Conservation (phyloP, 2,888 invertebrate species). For the Ectobius pallidus region DNA sequence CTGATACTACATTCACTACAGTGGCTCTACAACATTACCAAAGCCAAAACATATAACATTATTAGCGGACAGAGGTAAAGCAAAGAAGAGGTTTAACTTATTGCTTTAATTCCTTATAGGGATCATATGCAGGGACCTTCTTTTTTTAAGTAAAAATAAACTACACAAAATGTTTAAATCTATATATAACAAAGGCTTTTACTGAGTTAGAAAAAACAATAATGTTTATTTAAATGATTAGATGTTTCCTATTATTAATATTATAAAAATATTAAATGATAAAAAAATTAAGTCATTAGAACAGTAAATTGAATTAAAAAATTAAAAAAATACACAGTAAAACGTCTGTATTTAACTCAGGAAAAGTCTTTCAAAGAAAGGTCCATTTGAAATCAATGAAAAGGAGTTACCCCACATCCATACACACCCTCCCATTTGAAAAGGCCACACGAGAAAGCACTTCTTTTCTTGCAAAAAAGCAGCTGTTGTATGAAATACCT, state of each 20-base stretch:
- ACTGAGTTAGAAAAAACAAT: conserved; percentile 22
- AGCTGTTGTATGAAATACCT: neutral
- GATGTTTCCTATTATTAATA: too few relatives aligned
- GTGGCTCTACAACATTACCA: conserved; percentile 20
- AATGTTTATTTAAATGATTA: neutral
- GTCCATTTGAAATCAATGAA: conserved; percentile 23
- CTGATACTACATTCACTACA: conserved; percentile 25
- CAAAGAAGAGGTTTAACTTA: conserved; percentile 13
- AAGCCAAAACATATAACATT: conserved; percentile 28
- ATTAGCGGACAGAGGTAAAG: conserved; percentile 28
- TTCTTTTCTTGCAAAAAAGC: neutral
- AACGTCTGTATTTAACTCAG: conserved; percentile 24
- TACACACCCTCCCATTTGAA: conserved; percentile 7
- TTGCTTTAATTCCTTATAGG: conserved; percentile 17
- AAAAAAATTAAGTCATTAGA: too few relatives aligned
- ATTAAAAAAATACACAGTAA: neutral
- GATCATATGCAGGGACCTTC: conserved; percentile 33
- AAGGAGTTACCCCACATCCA: neutral
- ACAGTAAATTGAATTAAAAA: too few relatives aligned
- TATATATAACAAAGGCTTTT: conserved; percentile 32
- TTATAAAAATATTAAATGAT: too few relatives aligned
- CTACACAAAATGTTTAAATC: conserved; percentile 26
- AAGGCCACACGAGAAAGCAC: neutral
- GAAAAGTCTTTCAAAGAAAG: conserved; percentile 37
- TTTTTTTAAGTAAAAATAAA: conserved; percentile 29